Conservation (phyloP, 2,113 vertebrate genomes). For the Xenus cinereus region DNA sequence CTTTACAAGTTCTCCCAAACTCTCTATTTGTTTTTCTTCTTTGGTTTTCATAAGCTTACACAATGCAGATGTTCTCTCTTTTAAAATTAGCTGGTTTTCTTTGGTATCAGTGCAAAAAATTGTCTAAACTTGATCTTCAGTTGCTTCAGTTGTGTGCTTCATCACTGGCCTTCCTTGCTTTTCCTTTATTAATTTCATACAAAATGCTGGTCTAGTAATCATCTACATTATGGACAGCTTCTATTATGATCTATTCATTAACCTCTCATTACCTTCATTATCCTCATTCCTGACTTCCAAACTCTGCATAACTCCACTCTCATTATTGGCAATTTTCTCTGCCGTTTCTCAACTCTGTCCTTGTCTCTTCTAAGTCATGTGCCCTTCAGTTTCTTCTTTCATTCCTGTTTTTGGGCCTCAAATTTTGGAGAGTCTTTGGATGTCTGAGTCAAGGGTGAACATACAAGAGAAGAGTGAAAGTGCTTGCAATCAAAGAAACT, state of each 20-base stretch:
- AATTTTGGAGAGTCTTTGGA: not conserved
- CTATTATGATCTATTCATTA: slow-evolving; percentile 24
- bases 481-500: not conserved
- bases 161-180: not conserved
- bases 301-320: not conserved
- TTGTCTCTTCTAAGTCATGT: not conserved
- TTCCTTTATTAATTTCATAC: not conserved
- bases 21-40: not conserved
- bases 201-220: slow-evolving; percentile 14
- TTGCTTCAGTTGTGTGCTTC: not conserved
- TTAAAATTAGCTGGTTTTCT: not conserved
- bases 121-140: not conserved
- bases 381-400: not conserved
- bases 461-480: not conserved
- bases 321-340: not conserved
- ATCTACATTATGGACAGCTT: not conserved
- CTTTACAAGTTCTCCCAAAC: not conserved
- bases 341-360: slow-evolving; percentile 9
- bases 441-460: not conserved
- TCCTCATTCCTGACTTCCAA: slow-evolving; percentile 18
- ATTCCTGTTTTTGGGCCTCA: not conserved
- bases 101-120: not conserved
- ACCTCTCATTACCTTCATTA: slow-evolving; percentile 27
- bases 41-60: not conserved
- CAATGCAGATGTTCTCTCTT: not conserved